phyloP scores from a whole-genome alignment of 2,797 vertebrate genomes.

The Buceros bicornis region DNA sequence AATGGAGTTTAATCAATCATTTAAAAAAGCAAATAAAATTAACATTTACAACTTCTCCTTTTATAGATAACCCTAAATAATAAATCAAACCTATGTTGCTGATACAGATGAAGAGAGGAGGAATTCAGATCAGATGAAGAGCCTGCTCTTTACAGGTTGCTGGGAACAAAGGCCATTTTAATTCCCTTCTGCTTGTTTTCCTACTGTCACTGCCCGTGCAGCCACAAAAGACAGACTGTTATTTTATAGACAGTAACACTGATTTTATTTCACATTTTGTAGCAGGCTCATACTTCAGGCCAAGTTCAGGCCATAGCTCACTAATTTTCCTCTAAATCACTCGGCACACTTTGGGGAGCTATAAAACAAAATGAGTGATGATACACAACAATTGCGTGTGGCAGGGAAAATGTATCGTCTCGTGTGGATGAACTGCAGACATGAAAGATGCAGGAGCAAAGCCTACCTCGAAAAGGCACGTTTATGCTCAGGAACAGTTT shows the following conservation, averaged over 20 bases:
- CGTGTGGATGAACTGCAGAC: neutral
- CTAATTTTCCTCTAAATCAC: conserved; percentile 42
- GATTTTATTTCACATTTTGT: neutral
- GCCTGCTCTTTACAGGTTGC: neutral
- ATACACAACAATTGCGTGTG: neutral
- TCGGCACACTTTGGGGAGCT: neutral
- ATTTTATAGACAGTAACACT: neutral
- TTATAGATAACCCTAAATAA: neutral
- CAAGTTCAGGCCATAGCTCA: neutral
- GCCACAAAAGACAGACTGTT: neutral
- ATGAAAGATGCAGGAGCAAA: neutral
- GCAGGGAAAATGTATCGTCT: neutral
- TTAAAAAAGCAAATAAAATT: neutral
- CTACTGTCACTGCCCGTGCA: neutral
- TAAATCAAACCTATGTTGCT: neutral
- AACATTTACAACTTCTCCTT: neutral
- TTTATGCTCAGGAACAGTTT: conserved; percentile 6
- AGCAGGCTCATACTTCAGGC: neutral
- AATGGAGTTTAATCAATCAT: neutral
- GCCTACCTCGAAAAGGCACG: neutral
- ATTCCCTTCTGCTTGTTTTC: neutral
- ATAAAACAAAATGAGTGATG: conserved; percentile 26
- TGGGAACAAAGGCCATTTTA: neutral
- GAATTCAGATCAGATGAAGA: neutral
- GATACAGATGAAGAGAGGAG: neutral